Evolutionary conservation across 2,113 vertebrate genomes (phyloP).

Genomic region (Tauraco erythrolophus): DNA sequence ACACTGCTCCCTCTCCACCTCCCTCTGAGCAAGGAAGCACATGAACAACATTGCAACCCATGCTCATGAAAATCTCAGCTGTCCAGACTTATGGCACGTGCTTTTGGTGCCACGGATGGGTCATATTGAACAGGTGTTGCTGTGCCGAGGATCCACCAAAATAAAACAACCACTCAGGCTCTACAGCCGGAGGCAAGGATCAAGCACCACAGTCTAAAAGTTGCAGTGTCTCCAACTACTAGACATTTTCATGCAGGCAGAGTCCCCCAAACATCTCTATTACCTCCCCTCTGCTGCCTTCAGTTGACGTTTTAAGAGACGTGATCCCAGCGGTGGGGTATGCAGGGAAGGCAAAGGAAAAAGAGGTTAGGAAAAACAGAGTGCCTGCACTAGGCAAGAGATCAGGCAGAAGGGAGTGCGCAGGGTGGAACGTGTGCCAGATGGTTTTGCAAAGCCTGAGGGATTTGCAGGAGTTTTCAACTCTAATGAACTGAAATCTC

Average conservation of each 20-base stretch:
- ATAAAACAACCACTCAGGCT: background rate
- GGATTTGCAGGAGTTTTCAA: conserved; percentile 67
- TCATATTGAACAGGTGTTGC: background rate
- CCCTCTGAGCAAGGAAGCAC: background rate
- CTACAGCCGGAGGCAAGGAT: background rate
- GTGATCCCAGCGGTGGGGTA: background rate
- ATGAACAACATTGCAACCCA: background rate
- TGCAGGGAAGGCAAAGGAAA: background rate
- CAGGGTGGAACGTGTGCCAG: conserved; percentile 40
- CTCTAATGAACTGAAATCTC: conserved; percentile 68
- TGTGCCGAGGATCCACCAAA: background rate
- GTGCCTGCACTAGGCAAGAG: background rate
- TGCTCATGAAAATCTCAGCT: background rate
- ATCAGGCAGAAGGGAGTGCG: background rate
- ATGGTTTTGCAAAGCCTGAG: conserved; percentile 58
- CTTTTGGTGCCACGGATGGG: background rate
- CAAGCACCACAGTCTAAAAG: background rate
- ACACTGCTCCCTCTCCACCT: background rate
- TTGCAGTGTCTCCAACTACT: background rate
- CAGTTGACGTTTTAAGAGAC: background rate
- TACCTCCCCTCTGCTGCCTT: background rate
- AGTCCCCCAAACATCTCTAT: background rate
- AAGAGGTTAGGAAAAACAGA: background rate
- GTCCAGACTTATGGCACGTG: accelerated
- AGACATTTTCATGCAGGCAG: background rate